A percentile compares a stretch with the other conserved stretches of the same genome.
phyloP scores from a whole-genome alignment of 2,797 vertebrate species.

The Hydrocynus forskahlii region DNA sequence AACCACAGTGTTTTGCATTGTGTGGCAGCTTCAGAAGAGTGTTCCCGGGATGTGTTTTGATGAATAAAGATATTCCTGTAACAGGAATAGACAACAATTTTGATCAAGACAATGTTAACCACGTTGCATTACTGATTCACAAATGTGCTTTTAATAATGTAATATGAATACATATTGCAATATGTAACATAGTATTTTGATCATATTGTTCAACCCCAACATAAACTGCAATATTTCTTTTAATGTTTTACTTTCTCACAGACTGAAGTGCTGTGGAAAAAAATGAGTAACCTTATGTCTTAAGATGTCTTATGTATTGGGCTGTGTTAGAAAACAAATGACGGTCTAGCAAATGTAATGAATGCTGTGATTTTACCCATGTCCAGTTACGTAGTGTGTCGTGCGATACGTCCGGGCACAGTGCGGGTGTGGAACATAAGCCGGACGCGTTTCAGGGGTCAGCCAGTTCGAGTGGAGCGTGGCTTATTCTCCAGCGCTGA shows the following conservation, averaged over 20 bases:
- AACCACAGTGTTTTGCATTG: no score
- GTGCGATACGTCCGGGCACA: conserved; percentile 59
- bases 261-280: no score
- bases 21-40: no score
- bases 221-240: no score
- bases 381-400: conserved; percentile 67
- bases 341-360: neutral
- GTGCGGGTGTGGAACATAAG: conserved; percentile 69
- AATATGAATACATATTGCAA: no score
- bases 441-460: conserved; percentile 64
- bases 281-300: no score
- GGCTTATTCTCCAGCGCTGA: conserved; percentile 67
- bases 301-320: no score
- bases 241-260: no score
- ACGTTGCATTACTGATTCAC: no score
- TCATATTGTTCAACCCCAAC: no score
- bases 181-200: no score
- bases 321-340: neutral
- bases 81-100: neutral
- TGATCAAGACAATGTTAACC: neutral
- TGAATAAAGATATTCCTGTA: neutral
- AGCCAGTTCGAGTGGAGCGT: conserved; percentile 69
- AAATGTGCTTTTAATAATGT: no score
- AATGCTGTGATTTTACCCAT: neutral
- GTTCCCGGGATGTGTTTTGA: neutral